Evolutionary conservation across 1,140 invertebrate species (phyloP).

Genomic region (Neodiprion fabricii): DNA sequence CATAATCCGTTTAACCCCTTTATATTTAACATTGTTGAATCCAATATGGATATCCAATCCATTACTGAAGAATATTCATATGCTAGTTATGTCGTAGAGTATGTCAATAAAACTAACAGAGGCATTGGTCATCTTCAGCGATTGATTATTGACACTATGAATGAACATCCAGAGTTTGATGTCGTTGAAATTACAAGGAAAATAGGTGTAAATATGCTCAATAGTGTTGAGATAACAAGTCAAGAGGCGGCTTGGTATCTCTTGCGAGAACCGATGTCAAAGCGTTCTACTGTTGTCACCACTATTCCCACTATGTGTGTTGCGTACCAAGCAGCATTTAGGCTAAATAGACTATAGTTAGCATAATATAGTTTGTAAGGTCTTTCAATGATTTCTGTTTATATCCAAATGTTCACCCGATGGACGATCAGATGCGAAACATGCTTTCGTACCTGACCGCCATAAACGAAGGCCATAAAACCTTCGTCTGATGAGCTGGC

Average conservation of each 20-base stretch:
- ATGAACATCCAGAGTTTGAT: conserved; percentile 51
- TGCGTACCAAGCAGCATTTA: too few species aligned
- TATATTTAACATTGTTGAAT: conserved; percentile 36
- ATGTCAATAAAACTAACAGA: conserved; percentile 46
- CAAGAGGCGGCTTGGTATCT: conserved; percentile 59
- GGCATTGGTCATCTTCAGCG: conserved; percentile 44
- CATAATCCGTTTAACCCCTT: conserved; percentile 42
- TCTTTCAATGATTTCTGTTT: too few species aligned
- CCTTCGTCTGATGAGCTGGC: too few species aligned
- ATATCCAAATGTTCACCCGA: too few species aligned
- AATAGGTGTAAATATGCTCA: conserved; percentile 50
- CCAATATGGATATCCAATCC: conserved; percentile 50
- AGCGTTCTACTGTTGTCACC: not conserved
- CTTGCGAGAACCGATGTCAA: conserved; percentile 36
- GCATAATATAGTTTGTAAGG: too few species aligned
- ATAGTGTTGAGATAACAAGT: conserved; percentile 50
- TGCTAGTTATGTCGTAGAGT: conserved; percentile 40
- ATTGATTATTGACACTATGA: conserved; percentile 40
- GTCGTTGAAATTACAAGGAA: conserved; percentile 42
- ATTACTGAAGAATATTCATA: conserved; percentile 50
- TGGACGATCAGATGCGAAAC: too few species aligned
- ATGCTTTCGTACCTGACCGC: too few species aligned
- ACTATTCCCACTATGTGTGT: conserved; percentile 49
- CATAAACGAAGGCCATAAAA: too few species aligned
- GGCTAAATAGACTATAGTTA: too few species aligned